phyloP scores from a whole-genome alignment of 2,113 vertebrate species.

The Ochotona princeps region DNA sequence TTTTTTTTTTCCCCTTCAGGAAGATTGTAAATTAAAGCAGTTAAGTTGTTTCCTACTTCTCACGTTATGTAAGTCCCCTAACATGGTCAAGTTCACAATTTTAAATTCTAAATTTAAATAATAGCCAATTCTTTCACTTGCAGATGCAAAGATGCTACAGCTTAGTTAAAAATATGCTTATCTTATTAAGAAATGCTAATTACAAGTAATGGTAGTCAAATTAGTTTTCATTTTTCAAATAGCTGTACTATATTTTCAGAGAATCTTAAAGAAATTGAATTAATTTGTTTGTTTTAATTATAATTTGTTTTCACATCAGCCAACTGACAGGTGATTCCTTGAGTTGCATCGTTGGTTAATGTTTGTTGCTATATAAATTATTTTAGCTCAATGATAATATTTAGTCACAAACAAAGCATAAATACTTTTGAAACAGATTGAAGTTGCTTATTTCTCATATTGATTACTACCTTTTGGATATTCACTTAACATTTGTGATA shows the following conservation, averaged over 20 bases:
- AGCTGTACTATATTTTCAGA: conserved; percentile 61
- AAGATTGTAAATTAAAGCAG: not conserved
- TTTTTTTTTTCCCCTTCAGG: not conserved
- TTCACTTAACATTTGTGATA: conserved; percentile 42
- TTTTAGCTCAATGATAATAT: conserved; percentile 60
- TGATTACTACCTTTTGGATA: conserved; percentile 38
- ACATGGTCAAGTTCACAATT: not conserved
- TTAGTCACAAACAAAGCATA: conserved; percentile 62
- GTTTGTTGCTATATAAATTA: conserved; percentile 71
- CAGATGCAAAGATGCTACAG: conserved; percentile 14
- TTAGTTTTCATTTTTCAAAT: conserved; percentile 72
- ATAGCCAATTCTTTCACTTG: conserved; percentile 15
- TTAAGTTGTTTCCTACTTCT: not conserved
- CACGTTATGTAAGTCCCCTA: not conserved
- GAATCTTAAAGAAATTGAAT: conserved; percentile 74
- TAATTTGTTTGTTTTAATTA: conserved; percentile 77
- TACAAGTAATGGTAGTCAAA: conserved; percentile 72
- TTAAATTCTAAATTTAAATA: conserved; percentile 41
- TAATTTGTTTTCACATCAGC: conserved; percentile 72
- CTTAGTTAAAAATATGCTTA: conserved; percentile 65
- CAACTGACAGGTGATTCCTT: conserved; percentile 70
- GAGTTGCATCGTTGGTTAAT: conserved; percentile 64
- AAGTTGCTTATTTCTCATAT: conserved; percentile 58
- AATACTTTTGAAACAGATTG: conserved; percentile 46
- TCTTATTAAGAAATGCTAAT: conserved; percentile 74